Percentiles rank a stretch among this genome's conserved stretches.
These are phyloP conservation scores for Drosophila varians DNA, from an alignment of 1,140 invertebrate genomes.

Conservation along the genomic window DNA sequence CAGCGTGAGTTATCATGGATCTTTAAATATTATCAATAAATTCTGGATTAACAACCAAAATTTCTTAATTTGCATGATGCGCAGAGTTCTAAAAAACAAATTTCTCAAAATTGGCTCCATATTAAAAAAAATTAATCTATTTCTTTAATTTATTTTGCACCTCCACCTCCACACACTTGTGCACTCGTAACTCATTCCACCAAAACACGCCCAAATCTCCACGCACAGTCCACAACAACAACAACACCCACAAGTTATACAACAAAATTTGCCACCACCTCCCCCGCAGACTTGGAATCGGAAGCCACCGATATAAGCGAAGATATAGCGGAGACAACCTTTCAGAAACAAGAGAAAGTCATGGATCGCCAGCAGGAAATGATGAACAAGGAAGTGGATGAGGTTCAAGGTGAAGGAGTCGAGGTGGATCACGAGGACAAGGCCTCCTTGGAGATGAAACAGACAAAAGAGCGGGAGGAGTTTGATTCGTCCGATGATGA, in stretches of 20 bases:
- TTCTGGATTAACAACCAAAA: too few species aligned
- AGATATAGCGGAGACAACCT: conserved; percentile 9
- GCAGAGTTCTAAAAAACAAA: not conserved
- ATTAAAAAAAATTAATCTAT: conserved; percentile 41
- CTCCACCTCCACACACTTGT: conserved; percentile 23
- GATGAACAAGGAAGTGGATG: conserved; percentile 33
- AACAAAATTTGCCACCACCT: conserved; percentile 39
- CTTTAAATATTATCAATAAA: not conserved
- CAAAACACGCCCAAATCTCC: conserved; percentile 9
- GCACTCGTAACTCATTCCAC: conserved; percentile 40
- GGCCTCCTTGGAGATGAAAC: not conserved
- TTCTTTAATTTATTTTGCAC: conserved; percentile 64
- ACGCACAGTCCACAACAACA: conserved; percentile 49
- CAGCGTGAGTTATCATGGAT: conserved; percentile 29
- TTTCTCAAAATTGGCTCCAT: conserved; percentile 28
- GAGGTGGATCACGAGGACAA: conserved; percentile 18
- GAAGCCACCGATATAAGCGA: conserved; percentile 43
- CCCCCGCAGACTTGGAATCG: conserved; percentile 35
- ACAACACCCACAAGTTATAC: conserved; percentile 44
- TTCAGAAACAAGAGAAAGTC: not conserved
- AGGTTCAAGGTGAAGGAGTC: conserved; percentile 15
- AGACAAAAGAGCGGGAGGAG: conserved; percentile 54
- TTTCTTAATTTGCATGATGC: not conserved
- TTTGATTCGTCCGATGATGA: conserved; percentile 72
- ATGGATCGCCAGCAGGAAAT: conserved; percentile 36